phyloP scores from a whole-genome alignment of 2,113 vertebrate genomes.

The Amblyopsis rosae region DNA sequence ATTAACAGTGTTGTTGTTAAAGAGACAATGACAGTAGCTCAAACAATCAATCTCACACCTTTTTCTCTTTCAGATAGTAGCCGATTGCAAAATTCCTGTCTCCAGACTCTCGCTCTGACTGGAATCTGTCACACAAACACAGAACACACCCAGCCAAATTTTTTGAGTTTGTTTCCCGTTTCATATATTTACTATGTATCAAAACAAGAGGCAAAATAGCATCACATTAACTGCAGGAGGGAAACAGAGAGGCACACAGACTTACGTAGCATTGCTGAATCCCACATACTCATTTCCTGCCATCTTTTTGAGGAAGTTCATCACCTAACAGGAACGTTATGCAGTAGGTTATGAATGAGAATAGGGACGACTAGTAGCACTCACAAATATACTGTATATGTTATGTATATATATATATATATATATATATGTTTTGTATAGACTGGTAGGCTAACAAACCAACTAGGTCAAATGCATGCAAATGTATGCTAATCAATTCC shows the following conservation, averaged over 20 bases:
- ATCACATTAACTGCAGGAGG: not conserved
- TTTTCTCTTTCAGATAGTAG: constrained; percentile 98
- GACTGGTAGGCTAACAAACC: too few relatives aligned
- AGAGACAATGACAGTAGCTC: too few relatives aligned
- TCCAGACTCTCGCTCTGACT: constrained; percentile 95
- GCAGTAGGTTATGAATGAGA: not conserved
- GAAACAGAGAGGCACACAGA: constrained; percentile 31
- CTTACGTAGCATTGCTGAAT: constrained; percentile 99
- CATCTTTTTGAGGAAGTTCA: constrained; percentile 97
- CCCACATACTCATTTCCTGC: constrained; percentile 97
- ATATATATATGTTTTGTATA: too few relatives aligned
- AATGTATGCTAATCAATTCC: too few relatives aligned
- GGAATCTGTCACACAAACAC: constrained; percentile 83
- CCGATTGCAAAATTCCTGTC: constrained; percentile 98
- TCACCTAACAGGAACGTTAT: constrained; percentile 78
- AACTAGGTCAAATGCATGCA: too few relatives aligned
- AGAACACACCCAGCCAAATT: constrained; percentile 24
- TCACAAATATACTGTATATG: too few relatives aligned
- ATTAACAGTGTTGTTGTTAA: too few relatives aligned
- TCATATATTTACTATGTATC: not conserved
- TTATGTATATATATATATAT: not conserved
- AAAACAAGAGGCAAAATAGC: not conserved
- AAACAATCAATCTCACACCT: constrained; percentile 74
- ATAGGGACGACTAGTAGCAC: not conserved
- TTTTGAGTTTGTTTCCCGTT: too few relatives aligned